These are phyloP conservation scores for Andrena minutula DNA, from an alignment of 2,888 invertebrate genomes.

Conservation along the genomic window DNA sequence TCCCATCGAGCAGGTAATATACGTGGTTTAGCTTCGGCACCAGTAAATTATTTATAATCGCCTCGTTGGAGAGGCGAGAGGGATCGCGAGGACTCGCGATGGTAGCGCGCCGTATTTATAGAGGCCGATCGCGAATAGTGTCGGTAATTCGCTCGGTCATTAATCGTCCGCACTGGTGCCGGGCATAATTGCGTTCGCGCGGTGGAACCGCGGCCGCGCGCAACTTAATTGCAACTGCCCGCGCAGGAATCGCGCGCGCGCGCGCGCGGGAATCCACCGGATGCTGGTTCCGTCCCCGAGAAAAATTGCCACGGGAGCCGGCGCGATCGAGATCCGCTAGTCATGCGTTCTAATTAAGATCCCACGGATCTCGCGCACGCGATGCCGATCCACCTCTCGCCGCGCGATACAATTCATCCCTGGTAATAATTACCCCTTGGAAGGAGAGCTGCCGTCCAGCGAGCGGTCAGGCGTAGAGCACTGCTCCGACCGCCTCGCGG, in stretches of 20 bases:
- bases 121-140: slow-evolving; percentile 48
- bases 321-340: slow-evolving; percentile 66
- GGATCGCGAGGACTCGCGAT: not conserved
- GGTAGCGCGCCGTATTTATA: slow-evolving; percentile 55
- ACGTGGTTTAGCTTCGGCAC: not conserved
- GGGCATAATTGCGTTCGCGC: slow-evolving; percentile 65
- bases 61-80: slow-evolving; percentile 17
- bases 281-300: slow-evolving; percentile 59
- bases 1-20: too few relatives aligned
- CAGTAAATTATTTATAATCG: slow-evolving; percentile 51
- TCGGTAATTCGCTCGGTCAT: slow-evolving; percentile 58
- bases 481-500: too few relatives aligned
- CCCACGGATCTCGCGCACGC: slow-evolving; percentile 69
- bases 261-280: slow-evolving; percentile 59
- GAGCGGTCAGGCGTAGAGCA: too few relatives aligned
- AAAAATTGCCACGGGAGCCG: slow-evolving; percentile 64
- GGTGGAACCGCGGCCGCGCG: slow-evolving; percentile 47
- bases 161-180: slow-evolving; percentile 57
- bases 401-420: slow-evolving; percentile 48
- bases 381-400: slow-evolving; percentile 54
- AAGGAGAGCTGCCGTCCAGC: not conserved
- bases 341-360: slow-evolving; percentile 76
- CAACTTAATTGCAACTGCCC: slow-evolving; percentile 60
- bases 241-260: slow-evolving; percentile 46
- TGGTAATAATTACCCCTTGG: slow-evolving; percentile 14